These are phyloP conservation scores for Apostichopus californicus DNA, from an alignment of 35 echinoderm and acorn worm species.

Conservation along the genomic window DNA sequence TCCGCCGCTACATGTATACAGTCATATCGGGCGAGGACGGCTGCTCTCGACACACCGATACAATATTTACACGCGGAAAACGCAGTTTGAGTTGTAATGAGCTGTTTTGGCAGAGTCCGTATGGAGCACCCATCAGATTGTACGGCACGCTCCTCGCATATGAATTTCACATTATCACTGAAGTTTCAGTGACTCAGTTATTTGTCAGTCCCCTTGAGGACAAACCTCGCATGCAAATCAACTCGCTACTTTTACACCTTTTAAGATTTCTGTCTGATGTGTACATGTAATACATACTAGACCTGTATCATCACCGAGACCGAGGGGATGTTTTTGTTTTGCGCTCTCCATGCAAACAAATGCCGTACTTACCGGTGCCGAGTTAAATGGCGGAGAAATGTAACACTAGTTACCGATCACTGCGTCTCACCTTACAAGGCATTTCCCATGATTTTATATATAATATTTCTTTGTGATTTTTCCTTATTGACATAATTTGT, in stretches of 20 bases:
- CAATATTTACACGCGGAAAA: constrained; percentile 30
- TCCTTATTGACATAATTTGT: no score
- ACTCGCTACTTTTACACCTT: not conserved
- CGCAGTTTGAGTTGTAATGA: not conserved
- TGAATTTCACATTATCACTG: constrained; percentile 9
- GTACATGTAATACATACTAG: not conserved
- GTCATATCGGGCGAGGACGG: not conserved
- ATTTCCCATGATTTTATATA: no score
- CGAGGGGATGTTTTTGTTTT: no score
- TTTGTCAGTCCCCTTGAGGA: constrained; percentile 18
- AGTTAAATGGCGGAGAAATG: no score
- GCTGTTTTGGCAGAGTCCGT: not conserved
- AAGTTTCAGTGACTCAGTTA: not conserved
- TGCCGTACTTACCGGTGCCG: no score
- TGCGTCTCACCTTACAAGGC: no score
- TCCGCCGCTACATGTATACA: constrained; percentile 14
- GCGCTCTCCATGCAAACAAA: no score
- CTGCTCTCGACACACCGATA: not conserved
- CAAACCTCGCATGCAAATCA: not conserved
- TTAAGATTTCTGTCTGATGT: not conserved
- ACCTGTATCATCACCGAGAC: not conserved
- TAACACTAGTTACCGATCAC: no score
- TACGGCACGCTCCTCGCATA: constrained; percentile 23
- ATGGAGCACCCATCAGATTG: not conserved
- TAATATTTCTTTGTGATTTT: no score